These are phyloP conservation scores for Cromileptes altivelis DNA, from an alignment of 2,113 vertebrate genomes.

Conservation along the genomic window DNA sequence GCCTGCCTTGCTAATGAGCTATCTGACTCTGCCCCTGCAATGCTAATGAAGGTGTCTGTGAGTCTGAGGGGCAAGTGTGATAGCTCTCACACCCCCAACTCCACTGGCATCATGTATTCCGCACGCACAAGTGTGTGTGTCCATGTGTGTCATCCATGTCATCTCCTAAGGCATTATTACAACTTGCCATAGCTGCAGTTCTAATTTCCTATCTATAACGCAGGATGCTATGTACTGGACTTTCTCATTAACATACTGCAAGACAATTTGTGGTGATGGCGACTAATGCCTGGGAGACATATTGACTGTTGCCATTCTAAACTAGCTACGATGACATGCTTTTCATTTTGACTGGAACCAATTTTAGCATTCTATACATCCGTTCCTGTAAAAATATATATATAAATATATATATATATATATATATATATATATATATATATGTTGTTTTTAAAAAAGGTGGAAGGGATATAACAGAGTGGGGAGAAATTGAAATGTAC, in stretches of 20 bases:
- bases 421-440: background rate
- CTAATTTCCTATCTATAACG: constrained; percentile 23
- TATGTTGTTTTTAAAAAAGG: background rate
- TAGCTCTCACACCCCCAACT: constrained; percentile 2
- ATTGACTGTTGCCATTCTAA: background rate
- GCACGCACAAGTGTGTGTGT: background rate
- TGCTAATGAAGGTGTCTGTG: constrained; percentile 52
- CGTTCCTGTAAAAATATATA: background rate
- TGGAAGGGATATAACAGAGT: background rate
- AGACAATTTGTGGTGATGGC: constrained; percentile 16
- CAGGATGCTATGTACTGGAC: constrained; percentile 5
- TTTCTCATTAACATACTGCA: constrained; percentile 16
- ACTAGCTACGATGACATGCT: background rate
- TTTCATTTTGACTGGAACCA: constrained; percentile 2
- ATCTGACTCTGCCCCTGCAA: constrained; percentile 32
- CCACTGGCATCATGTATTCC: background rate
- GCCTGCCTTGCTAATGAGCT: constrained; percentile 52
- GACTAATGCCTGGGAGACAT: background rate
- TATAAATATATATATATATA: background rate
- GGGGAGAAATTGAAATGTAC: constrained; percentile 9
- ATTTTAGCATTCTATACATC: background rate
- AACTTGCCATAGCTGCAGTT: constrained; percentile 15
- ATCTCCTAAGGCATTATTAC: constrained; percentile 16
- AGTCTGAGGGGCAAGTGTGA: constrained; percentile 24
- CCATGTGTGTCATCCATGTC: constrained; percentile 7